These are phyloP conservation scores for Thunnus thynnus DNA, from an alignment of 2,113 vertebrate genomes.

Conservation along the genomic window DNA sequence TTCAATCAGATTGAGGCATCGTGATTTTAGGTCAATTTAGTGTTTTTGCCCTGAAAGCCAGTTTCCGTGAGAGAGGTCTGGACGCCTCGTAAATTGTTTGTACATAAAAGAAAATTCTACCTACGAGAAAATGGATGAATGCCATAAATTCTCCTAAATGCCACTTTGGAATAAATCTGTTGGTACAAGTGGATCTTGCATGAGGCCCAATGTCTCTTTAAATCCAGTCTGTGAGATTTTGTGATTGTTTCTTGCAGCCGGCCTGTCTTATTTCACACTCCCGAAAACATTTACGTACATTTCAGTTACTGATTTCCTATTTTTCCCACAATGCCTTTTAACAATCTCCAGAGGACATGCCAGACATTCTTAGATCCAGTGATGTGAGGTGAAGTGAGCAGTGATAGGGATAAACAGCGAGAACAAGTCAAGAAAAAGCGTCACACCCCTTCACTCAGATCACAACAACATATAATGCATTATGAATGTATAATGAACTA, in stretches of 20 bases:
- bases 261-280: not conserved
- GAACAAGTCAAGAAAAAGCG: not conserved
- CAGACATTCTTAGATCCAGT: slow-evolving; percentile 4
- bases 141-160: too few species aligned
- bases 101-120: too few species aligned
- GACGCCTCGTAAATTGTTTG: too few species aligned
- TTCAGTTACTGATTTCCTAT: not conserved
- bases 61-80: too few species aligned
- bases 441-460: slow-evolving; percentile 3
- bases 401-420: not conserved
- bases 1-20: too few species aligned
- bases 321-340: slow-evolving; percentile 9
- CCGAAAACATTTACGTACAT: not conserved
- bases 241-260: not conserved
- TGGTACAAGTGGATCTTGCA: too few species aligned
- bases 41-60: too few species aligned
- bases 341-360: not conserved
- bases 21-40: too few species aligned
- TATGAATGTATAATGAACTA: slow-evolving; percentile 21
- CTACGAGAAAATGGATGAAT: too few species aligned
- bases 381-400: not conserved
- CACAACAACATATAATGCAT: slow-evolving; percentile 20
- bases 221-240: not conserved
- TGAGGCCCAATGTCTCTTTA: too few species aligned
- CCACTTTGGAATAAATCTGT: too few species aligned